A percentile compares a stretch with the other conserved stretches of the same genome.
Conservation (phyloP, 2,888 invertebrate species). For the Steromphala cineraria region DNA sequence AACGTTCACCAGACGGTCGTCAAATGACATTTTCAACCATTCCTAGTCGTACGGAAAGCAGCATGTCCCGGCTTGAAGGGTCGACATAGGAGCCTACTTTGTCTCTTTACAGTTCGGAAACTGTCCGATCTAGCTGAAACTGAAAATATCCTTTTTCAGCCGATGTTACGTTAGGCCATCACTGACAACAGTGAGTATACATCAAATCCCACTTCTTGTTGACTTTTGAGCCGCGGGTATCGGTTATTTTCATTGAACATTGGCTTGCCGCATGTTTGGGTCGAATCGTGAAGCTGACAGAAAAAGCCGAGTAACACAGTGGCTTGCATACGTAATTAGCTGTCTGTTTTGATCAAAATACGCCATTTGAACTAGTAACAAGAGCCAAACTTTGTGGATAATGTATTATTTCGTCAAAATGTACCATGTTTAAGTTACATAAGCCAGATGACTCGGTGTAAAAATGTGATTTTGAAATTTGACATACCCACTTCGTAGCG, state of each 20-base stretch:
- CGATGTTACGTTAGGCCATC: neutral
- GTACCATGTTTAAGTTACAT: neutral
- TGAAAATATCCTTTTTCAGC: neutral
- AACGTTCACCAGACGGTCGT: neutral
- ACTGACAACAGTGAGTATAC: conserved; percentile 13
- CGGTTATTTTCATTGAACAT: conserved; percentile 17
- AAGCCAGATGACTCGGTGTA: neutral
- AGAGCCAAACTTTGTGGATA: neutral
- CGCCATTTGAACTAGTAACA: neutral
- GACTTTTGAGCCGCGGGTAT: neutral
- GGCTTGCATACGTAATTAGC: conserved; percentile 25
- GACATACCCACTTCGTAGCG: neutral
- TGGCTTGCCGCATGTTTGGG: conserved; percentile 18
- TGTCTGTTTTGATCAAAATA: conserved; percentile 5
- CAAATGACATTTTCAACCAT: neutral
- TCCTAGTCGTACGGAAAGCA: conserved; percentile 4
- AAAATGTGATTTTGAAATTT: conserved; percentile 3
- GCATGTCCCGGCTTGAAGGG: conserved; percentile 11
- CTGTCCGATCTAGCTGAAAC: conserved; percentile 3
- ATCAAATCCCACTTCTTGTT: neutral
- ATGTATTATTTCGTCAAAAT: neutral
- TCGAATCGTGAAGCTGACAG: neutral
- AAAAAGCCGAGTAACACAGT: neutral
- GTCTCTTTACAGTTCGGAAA: conserved; percentile 14
- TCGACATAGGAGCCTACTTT: conserved; percentile 9